Percentiles rank a stretch among this genome's conserved stretches.
Conservation (phyloP, 2,113 vertebrate species). For the Verasper variegatus region DNA sequence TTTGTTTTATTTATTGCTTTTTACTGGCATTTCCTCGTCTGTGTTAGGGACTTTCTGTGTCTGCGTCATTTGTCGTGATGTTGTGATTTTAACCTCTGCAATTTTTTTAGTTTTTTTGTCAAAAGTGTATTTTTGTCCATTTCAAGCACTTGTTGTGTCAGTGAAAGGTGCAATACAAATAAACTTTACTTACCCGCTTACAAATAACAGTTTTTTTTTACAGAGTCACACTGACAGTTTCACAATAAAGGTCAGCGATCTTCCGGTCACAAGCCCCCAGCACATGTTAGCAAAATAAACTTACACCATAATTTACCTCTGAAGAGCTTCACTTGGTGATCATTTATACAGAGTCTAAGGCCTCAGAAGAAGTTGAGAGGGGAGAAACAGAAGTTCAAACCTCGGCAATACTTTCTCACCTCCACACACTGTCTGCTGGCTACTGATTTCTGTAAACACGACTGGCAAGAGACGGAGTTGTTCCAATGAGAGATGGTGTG, state of each 20-base stretch:
- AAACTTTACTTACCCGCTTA: no score
- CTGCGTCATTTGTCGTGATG: background rate
- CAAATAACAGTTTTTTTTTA: no score
- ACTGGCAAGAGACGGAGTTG: conserved; percentile 48
- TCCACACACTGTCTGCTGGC: conserved; percentile 10
- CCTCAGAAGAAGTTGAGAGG: background rate
- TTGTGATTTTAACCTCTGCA: background rate
- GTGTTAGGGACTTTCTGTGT: background rate
- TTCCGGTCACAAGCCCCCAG: background rate
- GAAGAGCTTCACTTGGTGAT: background rate
- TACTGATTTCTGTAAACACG: conserved; percentile 59
- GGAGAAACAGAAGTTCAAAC: background rate
- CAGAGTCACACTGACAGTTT: background rate
- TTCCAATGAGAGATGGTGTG: conserved; percentile 51
- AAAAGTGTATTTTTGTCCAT: background rate
- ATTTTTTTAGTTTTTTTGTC: background rate
- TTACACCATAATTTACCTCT: no score
- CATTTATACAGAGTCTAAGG: background rate
- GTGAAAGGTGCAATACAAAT: background rate
- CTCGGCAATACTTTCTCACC: background rate
- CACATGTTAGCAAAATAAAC: background rate
- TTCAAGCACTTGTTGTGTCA: background rate
- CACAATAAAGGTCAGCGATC: background rate
- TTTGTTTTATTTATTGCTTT: background rate
- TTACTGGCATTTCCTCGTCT: background rate